Evolutionary conservation across 64 coral and sea anemone genomes (phyloP), one percentile per base, ranked within the genome.

Genomic region (Actinia equina): DNA sequence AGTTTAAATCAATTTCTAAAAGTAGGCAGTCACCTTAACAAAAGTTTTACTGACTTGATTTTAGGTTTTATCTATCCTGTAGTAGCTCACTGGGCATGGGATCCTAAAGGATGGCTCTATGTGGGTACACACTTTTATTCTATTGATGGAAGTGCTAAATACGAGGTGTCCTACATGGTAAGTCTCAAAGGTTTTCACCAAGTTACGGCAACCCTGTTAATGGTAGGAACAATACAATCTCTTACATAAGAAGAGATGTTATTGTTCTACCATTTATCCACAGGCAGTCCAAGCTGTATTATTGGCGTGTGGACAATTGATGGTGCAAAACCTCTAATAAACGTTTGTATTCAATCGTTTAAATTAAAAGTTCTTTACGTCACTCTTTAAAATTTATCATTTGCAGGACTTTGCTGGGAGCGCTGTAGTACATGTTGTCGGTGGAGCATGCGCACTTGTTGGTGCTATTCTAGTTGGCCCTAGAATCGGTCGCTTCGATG

Each of bases 11-110:
- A n/a, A n/a, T n/a, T n/a, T n/a, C n/a, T n/a, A n/a, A n/a, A n/a
- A n/a, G n/a, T n/a, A n/a, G n/a, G n/a, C n/a, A n/a, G n/a, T n/a
- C n/a, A n/a, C n/a, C n/a, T n/a, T n/a, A n/a, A 23, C 2, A 19
- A 65, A 65, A 65, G 5, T 19, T 19, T 65, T 19, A 4, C 22
- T 65, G 17, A 56, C 54, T 56, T 56, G 61, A 13, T 71, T 71
- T 6, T 30, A 98, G 95, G 95, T 7, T 98, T 98, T 71, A 88
- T 98, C 86, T 98, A 98, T 76, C 95, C 95, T n/a, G 93, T 92
- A 2, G 95, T 88, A 8, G 86, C 95, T 87, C 95, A 98, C 84
- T 98, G 92, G 95, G 95, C 92, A 4, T 98, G 95, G 95, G 83
- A 86, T 54, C 13, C 12, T 44, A 37, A 84, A 22, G 95, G 95